These are phyloP conservation scores for Synergus gifuensis DNA, from an alignment of 2,888 invertebrate genomes.

Conservation along the genomic window DNA sequence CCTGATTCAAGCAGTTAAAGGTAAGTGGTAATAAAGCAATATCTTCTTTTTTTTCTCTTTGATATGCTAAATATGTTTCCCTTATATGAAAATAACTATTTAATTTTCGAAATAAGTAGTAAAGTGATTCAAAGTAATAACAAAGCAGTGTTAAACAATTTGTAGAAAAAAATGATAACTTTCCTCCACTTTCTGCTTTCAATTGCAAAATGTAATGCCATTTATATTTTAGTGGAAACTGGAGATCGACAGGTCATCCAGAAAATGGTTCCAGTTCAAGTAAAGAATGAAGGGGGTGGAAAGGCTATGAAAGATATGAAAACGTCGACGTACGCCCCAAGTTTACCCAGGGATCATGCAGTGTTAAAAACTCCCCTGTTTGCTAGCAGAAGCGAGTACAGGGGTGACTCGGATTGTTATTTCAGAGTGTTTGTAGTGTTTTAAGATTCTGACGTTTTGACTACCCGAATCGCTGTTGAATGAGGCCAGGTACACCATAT, in stretches of 20 bases:
- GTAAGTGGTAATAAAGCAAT: not conserved
- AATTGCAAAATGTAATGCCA: not conserved
- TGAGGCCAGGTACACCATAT: slow-evolving; percentile 55
- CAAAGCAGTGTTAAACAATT: too few relatives aligned
- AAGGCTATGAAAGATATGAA: slow-evolving; percentile 58
- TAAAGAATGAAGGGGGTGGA: slow-evolving; percentile 46
- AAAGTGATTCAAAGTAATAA: too few relatives aligned
- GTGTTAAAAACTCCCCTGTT: slow-evolving; percentile 77
- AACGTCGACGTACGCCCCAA: slow-evolving; percentile 65
- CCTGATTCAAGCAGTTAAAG: slow-evolving; percentile 45
- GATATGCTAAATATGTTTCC: not conserved
- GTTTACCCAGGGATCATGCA: slow-evolving; percentile 77
- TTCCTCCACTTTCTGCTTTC: not conserved
- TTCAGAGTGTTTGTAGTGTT: slow-evolving; percentile 76
- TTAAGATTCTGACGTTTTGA: slow-evolving; percentile 78
- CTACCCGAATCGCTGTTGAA: slow-evolving; percentile 66
- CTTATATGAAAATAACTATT: too few relatives aligned
- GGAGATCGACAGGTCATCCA: slow-evolving; percentile 48
- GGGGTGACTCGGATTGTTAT: slow-evolving; percentile 75
- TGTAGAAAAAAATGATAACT: not conserved
- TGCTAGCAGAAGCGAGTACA: slow-evolving; percentile 69
- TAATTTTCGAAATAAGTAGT: too few relatives aligned
- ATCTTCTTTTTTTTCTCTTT: not conserved
- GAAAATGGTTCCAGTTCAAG: slow-evolving; percentile 48
- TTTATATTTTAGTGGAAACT: not conserved